A percentile compares a stretch with the other conserved stretches of the same genome.
phyloP scores from a whole-genome alignment of 1,140 invertebrate genomes.

The Aphelinus certus region DNA sequence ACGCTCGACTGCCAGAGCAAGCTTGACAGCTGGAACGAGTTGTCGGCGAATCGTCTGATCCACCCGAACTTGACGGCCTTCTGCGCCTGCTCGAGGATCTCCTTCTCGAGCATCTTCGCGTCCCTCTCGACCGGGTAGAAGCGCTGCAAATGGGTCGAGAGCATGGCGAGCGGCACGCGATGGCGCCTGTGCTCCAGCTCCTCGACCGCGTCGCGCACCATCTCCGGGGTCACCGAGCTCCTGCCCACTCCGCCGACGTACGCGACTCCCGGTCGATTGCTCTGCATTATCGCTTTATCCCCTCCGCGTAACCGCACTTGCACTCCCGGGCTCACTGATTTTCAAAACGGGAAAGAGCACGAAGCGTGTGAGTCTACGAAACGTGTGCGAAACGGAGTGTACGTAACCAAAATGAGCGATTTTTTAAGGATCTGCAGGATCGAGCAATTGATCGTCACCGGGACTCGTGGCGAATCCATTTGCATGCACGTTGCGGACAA shows the following conservation, averaged over 20 bases:
- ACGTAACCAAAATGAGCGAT: no score
- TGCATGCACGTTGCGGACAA: no score
- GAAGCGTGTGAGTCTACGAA: no score
- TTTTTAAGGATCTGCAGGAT: no score
- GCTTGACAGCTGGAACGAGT: not conserved
- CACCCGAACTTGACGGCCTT: conserved; percentile 21
- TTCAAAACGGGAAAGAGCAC: no score
- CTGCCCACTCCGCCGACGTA: not conserved
- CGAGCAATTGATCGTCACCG: no score
- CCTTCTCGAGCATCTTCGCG: not conserved
- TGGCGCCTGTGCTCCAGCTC: conserved; percentile 24
- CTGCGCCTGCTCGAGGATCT: not conserved
- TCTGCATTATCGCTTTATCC: not conserved
- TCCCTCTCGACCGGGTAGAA: not conserved
- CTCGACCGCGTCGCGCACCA: conserved; percentile 23
- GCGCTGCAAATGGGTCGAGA: conserved; percentile 20
- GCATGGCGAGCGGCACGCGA: conserved; percentile 1
- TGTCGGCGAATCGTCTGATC: not conserved
- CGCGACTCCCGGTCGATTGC: not conserved
- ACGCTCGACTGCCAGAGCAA: conserved; percentile 14
- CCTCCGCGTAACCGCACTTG: no score
- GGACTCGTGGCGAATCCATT: no score
- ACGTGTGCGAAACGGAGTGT: no score
- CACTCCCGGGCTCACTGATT: not conserved
- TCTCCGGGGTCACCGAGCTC: not conserved